Evolutionary conservation across 35 echinoderm and acorn worm genomes (phyloP).

Genomic region (Apostichopus japonicus): DNA sequence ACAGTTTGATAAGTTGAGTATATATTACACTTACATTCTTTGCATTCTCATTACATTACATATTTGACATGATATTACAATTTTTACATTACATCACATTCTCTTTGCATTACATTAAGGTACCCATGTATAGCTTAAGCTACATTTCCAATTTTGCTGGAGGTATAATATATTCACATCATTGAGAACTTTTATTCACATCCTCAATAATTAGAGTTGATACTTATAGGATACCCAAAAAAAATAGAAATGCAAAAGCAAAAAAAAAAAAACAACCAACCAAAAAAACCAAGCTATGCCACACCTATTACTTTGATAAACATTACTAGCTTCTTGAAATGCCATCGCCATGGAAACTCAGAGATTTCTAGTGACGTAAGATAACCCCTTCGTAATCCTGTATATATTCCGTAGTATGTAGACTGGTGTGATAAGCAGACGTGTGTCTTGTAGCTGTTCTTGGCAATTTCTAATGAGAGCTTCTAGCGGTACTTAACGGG

Average conservation of each 20-base stretch:
- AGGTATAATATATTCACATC: too few relatives aligned
- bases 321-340: constrained; percentile 37
- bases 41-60: too few relatives aligned
- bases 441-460: constrained; percentile 5
- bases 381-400: constrained; percentile 20
- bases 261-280: background rate
- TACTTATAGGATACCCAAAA: background rate
- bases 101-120: too few relatives aligned
- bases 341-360: constrained; percentile 45
- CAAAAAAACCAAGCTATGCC: background rate
- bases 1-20: too few relatives aligned
- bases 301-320: constrained; percentile 42
- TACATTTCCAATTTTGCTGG: too few relatives aligned
- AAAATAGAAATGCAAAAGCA: background rate
- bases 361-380: constrained; percentile 29
- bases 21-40: too few relatives aligned
- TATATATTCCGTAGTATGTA: background rate
- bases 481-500: constrained; percentile 24
- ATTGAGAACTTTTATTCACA: background rate
- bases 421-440: background rate
- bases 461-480: constrained; percentile 5
- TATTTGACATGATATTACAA: too few relatives aligned
- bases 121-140: background rate
- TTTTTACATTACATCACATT: too few relatives aligned
- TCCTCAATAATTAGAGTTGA: background rate